A percentile compares a stretch with the other conserved stretches of the same genome.
phyloP scores from a whole-genome alignment of 2,113 vertebrate genomes.

The Silurus meridionalis region DNA sequence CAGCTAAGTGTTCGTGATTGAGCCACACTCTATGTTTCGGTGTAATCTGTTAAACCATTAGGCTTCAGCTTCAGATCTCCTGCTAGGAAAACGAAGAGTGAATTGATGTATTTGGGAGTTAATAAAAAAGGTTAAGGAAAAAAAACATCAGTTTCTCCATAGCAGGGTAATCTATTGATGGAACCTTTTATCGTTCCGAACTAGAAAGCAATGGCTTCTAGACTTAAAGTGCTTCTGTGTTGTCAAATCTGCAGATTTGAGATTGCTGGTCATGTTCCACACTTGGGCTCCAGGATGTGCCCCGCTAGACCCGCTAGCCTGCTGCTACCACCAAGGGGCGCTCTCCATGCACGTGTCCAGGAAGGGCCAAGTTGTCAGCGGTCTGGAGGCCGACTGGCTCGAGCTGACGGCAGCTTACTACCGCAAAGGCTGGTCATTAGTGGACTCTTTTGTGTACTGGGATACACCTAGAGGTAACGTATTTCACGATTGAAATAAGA shows the following conservation, averaged over 20 bases:
- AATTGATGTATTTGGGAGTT: neutral
- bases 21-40: neutral
- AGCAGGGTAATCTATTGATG: neutral
- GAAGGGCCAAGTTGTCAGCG: slow-evolving; percentile 86
- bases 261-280: slow-evolving; percentile 87
- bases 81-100: neutral
- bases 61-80: neutral
- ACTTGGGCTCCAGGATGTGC: slow-evolving; percentile 72
- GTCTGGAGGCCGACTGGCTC: slow-evolving; percentile 94
- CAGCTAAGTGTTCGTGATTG: slow-evolving; percentile 25
- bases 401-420: slow-evolving; percentile 91
- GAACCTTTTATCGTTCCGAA: neutral
- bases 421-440: slow-evolving; percentile 89
- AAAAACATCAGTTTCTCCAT: neutral
- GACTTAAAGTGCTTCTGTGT: neutral
- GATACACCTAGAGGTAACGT: slow-evolving; percentile 84
- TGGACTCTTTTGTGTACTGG: slow-evolving; percentile 94
- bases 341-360: slow-evolving; percentile 89
- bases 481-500: neutral
- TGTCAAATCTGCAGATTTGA: slow-evolving; percentile 69
- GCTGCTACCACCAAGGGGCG: slow-evolving; percentile 87
- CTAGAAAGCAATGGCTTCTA: neutral
- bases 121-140: neutral
- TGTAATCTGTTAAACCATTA: neutral
- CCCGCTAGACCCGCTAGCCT: slow-evolving; percentile 76